These are phyloP conservation scores for Cacatua alba DNA, from an alignment of 2,113 vertebrate genomes.

Conservation along the genomic window DNA sequence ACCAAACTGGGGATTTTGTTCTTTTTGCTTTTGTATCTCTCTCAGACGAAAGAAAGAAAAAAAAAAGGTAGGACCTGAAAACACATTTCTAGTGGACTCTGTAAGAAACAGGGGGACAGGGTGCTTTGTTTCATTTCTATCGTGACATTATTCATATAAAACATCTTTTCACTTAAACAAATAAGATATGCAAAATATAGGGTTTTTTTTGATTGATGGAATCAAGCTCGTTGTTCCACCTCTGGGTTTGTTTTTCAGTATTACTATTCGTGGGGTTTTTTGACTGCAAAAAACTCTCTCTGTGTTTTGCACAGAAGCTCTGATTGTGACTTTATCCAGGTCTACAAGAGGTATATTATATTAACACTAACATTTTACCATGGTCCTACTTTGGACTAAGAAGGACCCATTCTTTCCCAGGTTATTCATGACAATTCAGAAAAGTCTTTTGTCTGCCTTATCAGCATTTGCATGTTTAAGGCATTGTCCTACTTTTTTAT, in stretches of 20 bases:
- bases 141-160: background rate
- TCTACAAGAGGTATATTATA: background rate
- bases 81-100: accelerated
- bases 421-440: background rate
- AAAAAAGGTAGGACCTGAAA: background rate
- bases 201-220: background rate
- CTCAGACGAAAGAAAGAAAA: background rate
- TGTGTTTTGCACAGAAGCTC: background rate
- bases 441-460: background rate
- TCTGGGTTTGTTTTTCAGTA: background rate
- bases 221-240: accelerated
- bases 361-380: background rate
- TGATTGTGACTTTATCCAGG: background rate
- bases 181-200: background rate
- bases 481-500: background rate
- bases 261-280: background rate
- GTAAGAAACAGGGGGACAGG: accelerated
- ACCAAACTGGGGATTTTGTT: background rate
- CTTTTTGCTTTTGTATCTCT: background rate
- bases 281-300: background rate
- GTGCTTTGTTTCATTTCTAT: background rate
- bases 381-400: background rate
- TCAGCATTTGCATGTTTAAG: background rate
- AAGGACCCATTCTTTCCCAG: background rate
- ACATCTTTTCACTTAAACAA: background rate